Conservation (phyloP, 2,113 vertebrate species). For the Malurus alboscapulatus region DNA sequence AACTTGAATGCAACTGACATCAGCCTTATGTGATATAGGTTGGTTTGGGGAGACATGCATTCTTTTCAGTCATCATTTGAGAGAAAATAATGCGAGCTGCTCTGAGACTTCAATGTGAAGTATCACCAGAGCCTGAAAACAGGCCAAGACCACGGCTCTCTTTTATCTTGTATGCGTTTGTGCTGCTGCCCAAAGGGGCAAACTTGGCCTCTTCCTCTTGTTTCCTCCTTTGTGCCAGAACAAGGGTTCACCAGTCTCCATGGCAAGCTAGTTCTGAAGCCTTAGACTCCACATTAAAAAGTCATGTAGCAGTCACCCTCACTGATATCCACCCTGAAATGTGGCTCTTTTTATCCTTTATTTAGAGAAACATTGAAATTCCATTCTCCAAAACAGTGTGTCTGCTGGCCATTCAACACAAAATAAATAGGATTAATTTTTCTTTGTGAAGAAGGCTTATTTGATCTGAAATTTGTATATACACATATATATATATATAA, state of each 20-base stretch:
- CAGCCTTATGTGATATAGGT: not conserved
- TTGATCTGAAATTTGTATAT: not conserved
- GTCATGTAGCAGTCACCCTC: not conserved
- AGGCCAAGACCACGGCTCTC: not conserved
- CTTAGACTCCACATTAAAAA: not conserved
- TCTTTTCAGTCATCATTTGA: not conserved
- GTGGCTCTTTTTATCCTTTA: not conserved
- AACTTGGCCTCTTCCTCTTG: not conserved
- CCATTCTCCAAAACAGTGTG: not conserved
- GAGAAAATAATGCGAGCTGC: not conserved
- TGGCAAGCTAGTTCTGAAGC: not conserved
- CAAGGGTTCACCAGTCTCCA: not conserved
- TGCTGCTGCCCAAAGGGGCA: not conserved
- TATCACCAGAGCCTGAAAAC: not conserved
- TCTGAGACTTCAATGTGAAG: not conserved
- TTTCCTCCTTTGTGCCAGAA: not conserved
- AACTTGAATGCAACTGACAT: not conserved
- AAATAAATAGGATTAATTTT: not conserved
- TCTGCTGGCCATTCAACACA: not conserved
- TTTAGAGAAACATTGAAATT: not conserved
- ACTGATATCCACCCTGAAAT: not conserved
- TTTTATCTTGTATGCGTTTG: not conserved
- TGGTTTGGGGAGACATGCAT: not conserved
- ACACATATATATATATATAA: rapidly evolving
- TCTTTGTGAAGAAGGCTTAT: not conserved